Evolutionary conservation across 2,113 vertebrate species (phyloP), one percentile per base, ranked within the genome.

Genomic region (Carassius carassius): DNA sequence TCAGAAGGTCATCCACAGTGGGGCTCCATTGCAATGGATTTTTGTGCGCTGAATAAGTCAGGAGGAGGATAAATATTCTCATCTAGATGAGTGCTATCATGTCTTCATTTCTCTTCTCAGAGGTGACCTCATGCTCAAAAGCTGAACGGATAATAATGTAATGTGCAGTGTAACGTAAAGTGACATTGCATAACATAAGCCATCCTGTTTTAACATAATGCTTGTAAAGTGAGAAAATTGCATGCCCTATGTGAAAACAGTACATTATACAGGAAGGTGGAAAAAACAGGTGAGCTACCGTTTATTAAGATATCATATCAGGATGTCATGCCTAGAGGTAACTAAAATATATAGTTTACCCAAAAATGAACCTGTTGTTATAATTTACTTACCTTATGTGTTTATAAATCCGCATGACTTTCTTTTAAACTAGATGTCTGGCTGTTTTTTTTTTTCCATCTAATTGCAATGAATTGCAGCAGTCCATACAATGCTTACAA

Each of bases 1-100:
- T n/a, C 90, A 41, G 86, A 89, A 89, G 88, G 88, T 89, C 86
- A 87, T 83, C 86, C 84, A 69, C 86, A 84, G 83, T 84, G 88
- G 88, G 88, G 79, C 84, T 84, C 78, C 32, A 63, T 62, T 78
- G 63, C 77, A 70, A 73, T 63, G 70, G 44, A 35, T 84, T 47
- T 78, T 80, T 86, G 85, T 77, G 72, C 56, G 41, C 54, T 16
- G 56, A 84, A 86, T 73, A 75, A 78, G 44, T 85, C 78, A 32
- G 54, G n/a, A 16, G 67, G 32, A 62, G 78, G 84, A 81, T 81
- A 86, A 86, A 86, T 88, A 88, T 77, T 78, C 81, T 63, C 25
- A 82, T 77, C 62, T 47, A 63, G 74, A 84, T 51, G 60, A 83
- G 77, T 78, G 72, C 72, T 74, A 79, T 72, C 21, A 81, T 82